These are phyloP conservation scores for Mola mola DNA, from an alignment of 2,113 vertebrate species.

Conservation along the genomic window DNA sequence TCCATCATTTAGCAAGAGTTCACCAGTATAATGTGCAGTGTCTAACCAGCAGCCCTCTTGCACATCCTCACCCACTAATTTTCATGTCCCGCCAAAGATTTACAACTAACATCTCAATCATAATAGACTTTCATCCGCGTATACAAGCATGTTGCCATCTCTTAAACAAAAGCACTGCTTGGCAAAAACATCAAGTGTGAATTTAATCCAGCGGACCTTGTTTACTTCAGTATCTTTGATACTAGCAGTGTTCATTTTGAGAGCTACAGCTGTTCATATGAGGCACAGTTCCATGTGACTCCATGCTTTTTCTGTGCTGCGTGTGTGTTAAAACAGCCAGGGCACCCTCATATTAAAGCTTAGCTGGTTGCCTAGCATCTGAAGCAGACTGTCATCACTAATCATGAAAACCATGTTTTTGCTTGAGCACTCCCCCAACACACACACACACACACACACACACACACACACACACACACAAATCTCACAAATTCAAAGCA, in stretches of 20 bases:
- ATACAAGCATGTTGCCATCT: constrained; percentile 24
- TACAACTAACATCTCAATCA: constrained; percentile 30
- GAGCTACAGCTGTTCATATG: constrained; percentile 38
- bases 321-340: constrained; percentile 13
- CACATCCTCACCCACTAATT: constrained; percentile 20
- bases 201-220: constrained; percentile 38
- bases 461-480: no score
- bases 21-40: constrained; percentile 11
- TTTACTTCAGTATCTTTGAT: constrained; percentile 42
- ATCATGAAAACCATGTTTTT: constrained; percentile 8
- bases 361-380: not conserved
- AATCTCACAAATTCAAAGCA: not conserved
- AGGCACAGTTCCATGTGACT: constrained; percentile 29
- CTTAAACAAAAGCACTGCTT: constrained; percentile 46
- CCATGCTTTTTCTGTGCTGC: constrained; percentile 5
- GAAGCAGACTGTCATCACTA: constrained; percentile 17
- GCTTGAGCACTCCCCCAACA: not conserved
- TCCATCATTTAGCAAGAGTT: constrained; percentile 24
- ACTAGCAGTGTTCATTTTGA: constrained; percentile 28
- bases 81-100: constrained; percentile 20
- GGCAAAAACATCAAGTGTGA: constrained; percentile 19
- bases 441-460: no score
- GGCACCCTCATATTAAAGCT: constrained; percentile 23
- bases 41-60: constrained; percentile 9
- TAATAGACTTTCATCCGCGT: constrained; percentile 27